phyloP scores from a whole-genome alignment of 2,113 vertebrate species.

The Nibea albiflora region DNA sequence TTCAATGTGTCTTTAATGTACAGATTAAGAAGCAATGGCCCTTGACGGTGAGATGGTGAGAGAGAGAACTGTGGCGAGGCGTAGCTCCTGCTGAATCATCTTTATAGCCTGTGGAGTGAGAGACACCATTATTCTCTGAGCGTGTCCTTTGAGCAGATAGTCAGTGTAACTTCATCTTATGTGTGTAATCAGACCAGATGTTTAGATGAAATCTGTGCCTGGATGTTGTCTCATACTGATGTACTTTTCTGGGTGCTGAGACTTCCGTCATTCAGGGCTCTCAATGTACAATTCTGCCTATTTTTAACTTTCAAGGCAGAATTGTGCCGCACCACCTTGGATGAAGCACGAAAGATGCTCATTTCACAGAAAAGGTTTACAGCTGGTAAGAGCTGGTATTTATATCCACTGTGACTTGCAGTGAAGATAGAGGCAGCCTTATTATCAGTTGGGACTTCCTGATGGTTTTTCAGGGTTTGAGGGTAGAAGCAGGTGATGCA shows the following conservation, averaged over 20 bases:
- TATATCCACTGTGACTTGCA: neutral
- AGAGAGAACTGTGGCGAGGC: neutral
- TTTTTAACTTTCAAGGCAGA: neutral
- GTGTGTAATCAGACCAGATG: neutral
- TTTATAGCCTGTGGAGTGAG: neutral
- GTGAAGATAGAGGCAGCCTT: neutral
- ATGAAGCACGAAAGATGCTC: neutral
- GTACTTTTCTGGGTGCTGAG: neutral
- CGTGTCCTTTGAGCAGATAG: neutral
- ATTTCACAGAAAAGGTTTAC: neutral
- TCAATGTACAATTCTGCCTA: neutral
- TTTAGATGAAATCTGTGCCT: neutral
- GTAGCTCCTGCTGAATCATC: neutral
- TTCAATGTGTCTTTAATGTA: neutral
- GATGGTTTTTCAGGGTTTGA: constrained; percentile 2
- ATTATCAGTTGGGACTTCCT: constrained; percentile 8
- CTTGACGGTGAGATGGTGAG: neutral
- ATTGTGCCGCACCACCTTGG: neutral
- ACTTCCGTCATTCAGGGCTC: neutral
- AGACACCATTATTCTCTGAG: neutral
- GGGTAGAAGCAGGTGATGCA: neutral
- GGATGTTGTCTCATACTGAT: neutral
- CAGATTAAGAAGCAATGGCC: neutral
- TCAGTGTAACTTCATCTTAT: neutral
- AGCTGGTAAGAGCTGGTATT: neutral